Conservation (phyloP, 2,113 vertebrate genomes). For the Smithornis capensis region DNA sequence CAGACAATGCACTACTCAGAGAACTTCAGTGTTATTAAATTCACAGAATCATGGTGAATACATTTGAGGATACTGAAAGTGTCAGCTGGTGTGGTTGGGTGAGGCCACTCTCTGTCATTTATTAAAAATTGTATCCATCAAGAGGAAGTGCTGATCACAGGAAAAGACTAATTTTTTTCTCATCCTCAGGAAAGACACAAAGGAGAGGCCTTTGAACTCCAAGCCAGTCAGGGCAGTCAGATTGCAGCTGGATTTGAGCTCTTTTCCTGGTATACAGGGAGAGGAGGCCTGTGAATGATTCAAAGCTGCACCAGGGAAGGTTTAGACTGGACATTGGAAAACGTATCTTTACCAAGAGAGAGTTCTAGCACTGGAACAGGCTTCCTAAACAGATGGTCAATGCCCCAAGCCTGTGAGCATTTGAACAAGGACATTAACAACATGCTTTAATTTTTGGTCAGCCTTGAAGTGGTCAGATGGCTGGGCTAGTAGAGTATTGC, state of each 20-base stretch:
- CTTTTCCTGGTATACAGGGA: neutral
- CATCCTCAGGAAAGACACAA: fast-evolving
- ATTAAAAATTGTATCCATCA: neutral
- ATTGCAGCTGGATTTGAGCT: neutral
- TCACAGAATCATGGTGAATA: fast-evolving
- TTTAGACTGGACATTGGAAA: neutral
- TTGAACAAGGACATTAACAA: neutral
- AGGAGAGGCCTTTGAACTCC: neutral
- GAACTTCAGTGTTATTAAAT: fast-evolving
- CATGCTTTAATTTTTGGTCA: neutral
- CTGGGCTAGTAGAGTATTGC: neutral
- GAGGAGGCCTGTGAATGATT: neutral
- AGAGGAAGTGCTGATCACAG: neutral
- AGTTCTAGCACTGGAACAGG: neutral
- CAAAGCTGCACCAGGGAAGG: neutral
- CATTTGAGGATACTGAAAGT: neutral
- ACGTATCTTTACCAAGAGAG: neutral
- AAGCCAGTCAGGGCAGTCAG: neutral
- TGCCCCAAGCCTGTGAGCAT: neutral
- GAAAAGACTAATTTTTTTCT: neutral
- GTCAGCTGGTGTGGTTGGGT: neutral
- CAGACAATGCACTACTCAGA: neutral
- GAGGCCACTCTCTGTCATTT: neutral
- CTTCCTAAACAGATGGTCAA: neutral
- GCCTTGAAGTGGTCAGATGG: neutral